phyloP scores from a whole-genome alignment of 2,797 vertebrate species.

The Neostethus bicornis region DNA sequence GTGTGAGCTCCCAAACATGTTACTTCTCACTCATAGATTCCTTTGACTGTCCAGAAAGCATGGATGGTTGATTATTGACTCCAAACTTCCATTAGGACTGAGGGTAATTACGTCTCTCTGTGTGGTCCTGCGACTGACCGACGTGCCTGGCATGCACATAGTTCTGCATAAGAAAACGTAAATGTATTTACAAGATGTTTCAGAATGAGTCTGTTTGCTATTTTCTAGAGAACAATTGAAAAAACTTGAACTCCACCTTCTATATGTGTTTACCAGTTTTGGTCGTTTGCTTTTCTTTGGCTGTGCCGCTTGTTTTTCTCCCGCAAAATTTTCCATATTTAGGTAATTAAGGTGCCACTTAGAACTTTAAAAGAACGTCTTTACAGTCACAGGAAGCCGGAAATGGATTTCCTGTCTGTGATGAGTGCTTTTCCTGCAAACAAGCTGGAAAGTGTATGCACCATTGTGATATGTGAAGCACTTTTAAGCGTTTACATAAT shows the following conservation, averaged over 20 bases:
- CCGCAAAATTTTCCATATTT: constrained; percentile 15
- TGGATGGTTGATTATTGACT: no score
- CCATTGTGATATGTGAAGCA: constrained; percentile 31
- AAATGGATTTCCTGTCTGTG: constrained; percentile 75
- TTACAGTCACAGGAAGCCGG: constrained; percentile 65
- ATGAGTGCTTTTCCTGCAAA: constrained; percentile 59
- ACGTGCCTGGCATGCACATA: no score
- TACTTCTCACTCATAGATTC: no score
- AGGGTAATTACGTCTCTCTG: no score
- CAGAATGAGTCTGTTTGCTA: background rate
- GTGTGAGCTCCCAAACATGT: no score
- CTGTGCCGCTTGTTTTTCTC: constrained; percentile 5
- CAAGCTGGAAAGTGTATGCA: constrained; percentile 20
- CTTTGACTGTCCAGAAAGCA: no score
- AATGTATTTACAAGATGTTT: no score
- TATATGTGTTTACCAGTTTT: constrained; percentile 8
- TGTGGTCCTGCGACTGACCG: no score
- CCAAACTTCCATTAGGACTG: no score
- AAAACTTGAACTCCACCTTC: constrained; percentile 12
- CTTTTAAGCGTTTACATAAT: constrained; percentile 5
- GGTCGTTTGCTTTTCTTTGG: background rate
- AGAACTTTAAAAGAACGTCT: constrained; percentile 25
- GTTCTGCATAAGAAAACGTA: no score
- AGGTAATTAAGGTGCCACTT: constrained; percentile 44
- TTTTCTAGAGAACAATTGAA: constrained; percentile 34